Conservation (phyloP, 1,140 invertebrate species). For the Glossosoma conforme region DNA sequence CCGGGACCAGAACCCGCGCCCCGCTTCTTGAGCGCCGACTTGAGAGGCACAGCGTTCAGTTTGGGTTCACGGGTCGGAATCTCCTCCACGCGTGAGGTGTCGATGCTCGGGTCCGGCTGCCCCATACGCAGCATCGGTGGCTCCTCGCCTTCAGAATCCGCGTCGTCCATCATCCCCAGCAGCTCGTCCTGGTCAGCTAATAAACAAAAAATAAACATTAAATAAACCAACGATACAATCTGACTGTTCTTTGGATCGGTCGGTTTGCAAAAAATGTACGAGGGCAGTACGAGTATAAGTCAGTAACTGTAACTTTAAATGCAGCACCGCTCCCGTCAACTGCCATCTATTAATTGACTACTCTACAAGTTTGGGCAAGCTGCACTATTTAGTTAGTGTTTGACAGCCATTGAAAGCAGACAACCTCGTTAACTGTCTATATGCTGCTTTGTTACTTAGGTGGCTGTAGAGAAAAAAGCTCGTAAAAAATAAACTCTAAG, state of each 20-base stretch:
- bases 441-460: no score
- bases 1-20: conserved; percentile 51
- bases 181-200: conserved; percentile 25
- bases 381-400: no score
- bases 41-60: conserved; percentile 83
- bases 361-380: no score
- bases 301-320: no score
- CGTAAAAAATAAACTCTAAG: no score
- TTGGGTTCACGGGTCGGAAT: conserved; percentile 85
- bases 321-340: no score
- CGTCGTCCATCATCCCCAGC: conserved; percentile 25
- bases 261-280: not conserved
- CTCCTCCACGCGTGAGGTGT: conserved; percentile 79
- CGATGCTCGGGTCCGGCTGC: conserved; percentile 61
- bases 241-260: not conserved
- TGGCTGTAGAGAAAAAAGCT: no score
- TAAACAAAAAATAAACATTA: conserved; percentile 1
- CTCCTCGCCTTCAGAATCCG: conserved; percentile 50
- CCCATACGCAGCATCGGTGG: conserved; percentile 55
- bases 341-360: no score
- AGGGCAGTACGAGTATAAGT: not conserved
- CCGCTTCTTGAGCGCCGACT: conserved; percentile 88
- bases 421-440: no score
- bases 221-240: no score
- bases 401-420: no score